Conservation (phyloP, 2,113 vertebrate genomes). For the human (Homo sapiens) region DNA sequence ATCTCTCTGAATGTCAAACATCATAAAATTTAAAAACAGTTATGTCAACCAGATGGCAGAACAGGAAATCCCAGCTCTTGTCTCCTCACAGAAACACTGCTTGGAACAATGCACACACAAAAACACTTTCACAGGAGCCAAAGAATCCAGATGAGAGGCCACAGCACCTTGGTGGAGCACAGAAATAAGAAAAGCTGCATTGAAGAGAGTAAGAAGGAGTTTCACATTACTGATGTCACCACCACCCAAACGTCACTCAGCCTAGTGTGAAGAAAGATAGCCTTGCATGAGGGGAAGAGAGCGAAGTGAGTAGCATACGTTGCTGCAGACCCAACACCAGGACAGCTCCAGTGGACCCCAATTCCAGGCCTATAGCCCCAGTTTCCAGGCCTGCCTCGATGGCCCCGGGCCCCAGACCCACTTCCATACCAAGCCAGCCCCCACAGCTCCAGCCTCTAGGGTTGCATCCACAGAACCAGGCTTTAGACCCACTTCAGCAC, state of each 20-base stretch:
- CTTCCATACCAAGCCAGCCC: not conserved
- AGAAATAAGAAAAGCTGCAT: not conserved
- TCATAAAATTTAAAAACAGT: not conserved
- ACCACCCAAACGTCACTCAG: too few relatives aligned
- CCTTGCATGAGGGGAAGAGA: not conserved
- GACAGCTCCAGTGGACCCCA: too few relatives aligned
- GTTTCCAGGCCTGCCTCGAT: not conserved
- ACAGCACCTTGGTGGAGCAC: not conserved
- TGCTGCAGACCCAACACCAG: too few relatives aligned
- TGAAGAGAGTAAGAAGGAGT: not conserved
- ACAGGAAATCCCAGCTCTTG: not conserved
- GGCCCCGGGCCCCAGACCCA: not conserved
- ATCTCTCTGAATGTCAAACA: slow-evolving; percentile 14
- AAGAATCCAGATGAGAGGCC: not conserved
- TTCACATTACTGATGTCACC: fast-evolving
- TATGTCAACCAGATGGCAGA: not conserved
- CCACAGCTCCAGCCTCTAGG: not conserved
- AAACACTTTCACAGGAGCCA: not conserved
- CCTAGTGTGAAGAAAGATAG: not conserved
- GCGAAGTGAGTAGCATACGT: not conserved
- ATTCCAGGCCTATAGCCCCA: not conserved
- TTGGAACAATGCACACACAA: not conserved
- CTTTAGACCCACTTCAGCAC: not conserved
- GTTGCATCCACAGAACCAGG: not conserved
- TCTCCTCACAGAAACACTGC: not conserved